Evolutionary conservation across 1,140 invertebrate species (phyloP).

Genomic region (Brachystomella parvula): DNA sequence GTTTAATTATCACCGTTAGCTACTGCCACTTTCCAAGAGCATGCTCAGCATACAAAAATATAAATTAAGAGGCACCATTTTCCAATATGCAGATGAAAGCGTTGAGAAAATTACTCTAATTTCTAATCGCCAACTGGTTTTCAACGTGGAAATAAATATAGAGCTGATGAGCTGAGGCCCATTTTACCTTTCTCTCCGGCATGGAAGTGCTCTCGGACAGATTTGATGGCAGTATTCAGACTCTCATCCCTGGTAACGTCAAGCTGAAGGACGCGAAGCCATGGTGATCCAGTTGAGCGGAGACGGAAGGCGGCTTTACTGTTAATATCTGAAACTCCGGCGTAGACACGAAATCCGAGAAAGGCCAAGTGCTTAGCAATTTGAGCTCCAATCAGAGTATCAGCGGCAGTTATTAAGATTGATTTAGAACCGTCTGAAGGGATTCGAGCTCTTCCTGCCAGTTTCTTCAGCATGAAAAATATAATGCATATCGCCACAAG

Average conservation of each 20-base stretch:
- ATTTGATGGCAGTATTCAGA: slow-evolving; percentile 64
- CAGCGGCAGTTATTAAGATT: slow-evolving; percentile 28
- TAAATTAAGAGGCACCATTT: background rate
- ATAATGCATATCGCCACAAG: slow-evolving; percentile 34
- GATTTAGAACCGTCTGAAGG: slow-evolving; percentile 33
- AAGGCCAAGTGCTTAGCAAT: slow-evolving; percentile 55
- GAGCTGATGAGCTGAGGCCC: background rate
- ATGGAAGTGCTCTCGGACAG: slow-evolving; percentile 65
- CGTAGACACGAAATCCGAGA: slow-evolving; percentile 64
- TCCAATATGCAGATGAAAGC: background rate
- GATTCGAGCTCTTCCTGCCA: slow-evolving; percentile 25
- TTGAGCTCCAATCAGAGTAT: slow-evolving; percentile 18
- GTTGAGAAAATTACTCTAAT: too few species aligned
- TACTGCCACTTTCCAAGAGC: background rate
- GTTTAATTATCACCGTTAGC: background rate
- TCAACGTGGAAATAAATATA: background rate
- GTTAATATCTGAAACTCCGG: slow-evolving; percentile 52
- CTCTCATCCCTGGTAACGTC: slow-evolving; percentile 72
- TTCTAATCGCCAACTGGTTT: background rate
- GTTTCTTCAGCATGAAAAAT: slow-evolving; percentile 36
- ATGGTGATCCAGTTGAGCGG: slow-evolving; percentile 42
- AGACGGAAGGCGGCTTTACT: slow-evolving; percentile 30
- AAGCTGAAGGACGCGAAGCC: slow-evolving; percentile 53
- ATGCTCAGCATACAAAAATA: too few species aligned
- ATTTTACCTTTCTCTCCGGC: slow-evolving; percentile 65